phyloP scores from a whole-genome alignment of 2,888 invertebrate species.

The Penaeus monodon region DNA sequence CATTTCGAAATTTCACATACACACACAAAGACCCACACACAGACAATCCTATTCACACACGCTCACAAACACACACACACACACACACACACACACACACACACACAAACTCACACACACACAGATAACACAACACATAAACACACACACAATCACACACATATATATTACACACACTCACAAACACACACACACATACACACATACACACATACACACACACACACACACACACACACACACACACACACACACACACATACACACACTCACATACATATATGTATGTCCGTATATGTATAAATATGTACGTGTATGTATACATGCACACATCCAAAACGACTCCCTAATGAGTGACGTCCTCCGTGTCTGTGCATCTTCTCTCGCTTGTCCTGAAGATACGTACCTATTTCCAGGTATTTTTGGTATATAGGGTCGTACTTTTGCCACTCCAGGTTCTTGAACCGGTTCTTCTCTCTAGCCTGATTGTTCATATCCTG shows the following conservation, averaged over 20 bases:
- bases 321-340: not conserved
- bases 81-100: not conserved
- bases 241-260: not conserved
- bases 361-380: no score
- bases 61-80: not conserved
- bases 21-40: not conserved
- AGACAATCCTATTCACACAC: not conserved
- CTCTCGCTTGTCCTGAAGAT: conserved; percentile 66
- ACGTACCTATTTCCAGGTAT: conserved; percentile 88
- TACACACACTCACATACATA: not conserved
- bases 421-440: conserved; percentile 94
- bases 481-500: conserved; percentile 82
- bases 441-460: conserved; percentile 88
- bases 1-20: not conserved
- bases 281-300: not conserved
- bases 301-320: not conserved
- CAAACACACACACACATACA: not conserved
- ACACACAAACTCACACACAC: not conserved
- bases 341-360: no score
- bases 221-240: not conserved
- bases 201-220: not conserved
- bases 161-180: not conserved
- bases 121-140: not conserved
- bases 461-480: conserved; percentile 76
- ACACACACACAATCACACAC: not conserved